A percentile compares a stretch with the other conserved stretches of the same genome.
These are phyloP conservation scores for Lagorchestes hirsutus DNA, from an alignment of 2,797 vertebrate genomes.

Conservation along the genomic window DNA sequence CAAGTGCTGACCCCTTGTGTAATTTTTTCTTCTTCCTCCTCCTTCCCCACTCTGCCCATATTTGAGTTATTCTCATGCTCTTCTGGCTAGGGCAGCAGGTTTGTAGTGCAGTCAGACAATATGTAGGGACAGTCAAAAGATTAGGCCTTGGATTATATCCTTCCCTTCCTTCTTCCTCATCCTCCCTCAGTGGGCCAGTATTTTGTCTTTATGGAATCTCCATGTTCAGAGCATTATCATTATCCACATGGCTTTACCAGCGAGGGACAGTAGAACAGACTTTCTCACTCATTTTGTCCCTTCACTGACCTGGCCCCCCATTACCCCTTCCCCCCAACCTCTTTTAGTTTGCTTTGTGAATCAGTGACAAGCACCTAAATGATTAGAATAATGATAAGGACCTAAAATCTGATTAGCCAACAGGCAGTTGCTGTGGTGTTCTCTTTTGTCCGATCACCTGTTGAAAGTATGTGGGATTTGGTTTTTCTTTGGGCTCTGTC, in stretches of 20 bases:
- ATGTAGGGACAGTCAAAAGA: neutral
- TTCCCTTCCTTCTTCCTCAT: conserved; percentile 6
- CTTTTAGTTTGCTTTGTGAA: conserved; percentile 20
- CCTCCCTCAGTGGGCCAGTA: too few relatives aligned
- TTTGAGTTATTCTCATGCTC: conserved; percentile 74
- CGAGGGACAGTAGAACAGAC: neutral
- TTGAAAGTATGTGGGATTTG: neutral
- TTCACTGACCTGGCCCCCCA: neutral
- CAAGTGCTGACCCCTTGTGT: conserved; percentile 44
- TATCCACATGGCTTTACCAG: conserved; percentile 52
- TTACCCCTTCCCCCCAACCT: neutral
- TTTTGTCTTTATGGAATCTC: conserved; percentile 55
- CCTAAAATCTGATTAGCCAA: neutral
- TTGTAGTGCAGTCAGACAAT: conserved; percentile 65
- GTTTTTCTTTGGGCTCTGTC: neutral
- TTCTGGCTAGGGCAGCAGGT: conserved; percentile 51
- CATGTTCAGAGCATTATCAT: conserved; percentile 39
- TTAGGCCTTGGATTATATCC: conserved; percentile 32
- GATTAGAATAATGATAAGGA: neutral
- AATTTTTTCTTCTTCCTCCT: neutral
- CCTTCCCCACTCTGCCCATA: conserved; percentile 1
- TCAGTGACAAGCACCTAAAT: conserved; percentile 25
- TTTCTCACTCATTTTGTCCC: neutral
- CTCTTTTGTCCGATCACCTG: conserved; percentile 2
- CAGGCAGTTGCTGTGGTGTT: neutral